Percentiles rank a stretch among this genome's conserved stretches.
phyloP scores from a whole-genome alignment of 1,140 invertebrate species.

The Drosophila cardini region DNA sequence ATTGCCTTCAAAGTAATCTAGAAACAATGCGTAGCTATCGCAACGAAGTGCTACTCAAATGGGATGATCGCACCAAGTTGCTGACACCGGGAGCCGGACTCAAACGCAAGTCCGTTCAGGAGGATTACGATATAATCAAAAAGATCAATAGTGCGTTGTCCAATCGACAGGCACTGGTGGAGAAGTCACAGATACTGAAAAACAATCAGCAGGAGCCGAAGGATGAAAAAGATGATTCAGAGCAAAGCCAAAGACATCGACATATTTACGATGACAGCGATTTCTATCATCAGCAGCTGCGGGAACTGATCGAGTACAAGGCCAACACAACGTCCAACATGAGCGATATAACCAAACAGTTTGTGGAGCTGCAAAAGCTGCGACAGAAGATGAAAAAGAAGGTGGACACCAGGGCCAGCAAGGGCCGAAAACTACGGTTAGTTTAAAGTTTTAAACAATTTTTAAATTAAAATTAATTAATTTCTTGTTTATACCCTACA shows the following conservation, averaged over 20 bases:
- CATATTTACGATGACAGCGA: conserved; percentile 99
- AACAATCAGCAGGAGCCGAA: conserved; percentile 87
- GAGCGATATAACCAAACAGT: conserved; percentile 91
- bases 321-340: conserved; percentile 93
- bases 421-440: conserved; percentile 93
- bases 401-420: conserved; percentile 95
- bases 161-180: conserved; percentile 91
- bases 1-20: conserved; percentile 87
- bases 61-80: conserved; percentile 95
- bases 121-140: conserved; percentile 91
- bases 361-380: conserved; percentile 95
- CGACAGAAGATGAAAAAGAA: conserved; percentile 95
- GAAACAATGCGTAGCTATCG: conserved; percentile 89
- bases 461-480: neutral
- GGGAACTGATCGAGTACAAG: conserved; percentile 97
- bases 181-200: conserved; percentile 92
- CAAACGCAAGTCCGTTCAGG: conserved; percentile 87
- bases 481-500: conserved; percentile 30
- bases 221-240: conserved; percentile 36
- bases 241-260: conserved; percentile 85
- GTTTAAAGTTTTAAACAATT: conserved; percentile 1
- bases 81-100: conserved; percentile 87
- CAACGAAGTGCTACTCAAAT: conserved; percentile 93
- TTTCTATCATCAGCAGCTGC: conserved; percentile 96
- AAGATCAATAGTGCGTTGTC: conserved; percentile 94